A percentile compares a stretch with the other conserved stretches of the same genome.
Evolutionary conservation across 2,888 invertebrate species (phyloP).

Genomic region (Andrena praecox): DNA sequence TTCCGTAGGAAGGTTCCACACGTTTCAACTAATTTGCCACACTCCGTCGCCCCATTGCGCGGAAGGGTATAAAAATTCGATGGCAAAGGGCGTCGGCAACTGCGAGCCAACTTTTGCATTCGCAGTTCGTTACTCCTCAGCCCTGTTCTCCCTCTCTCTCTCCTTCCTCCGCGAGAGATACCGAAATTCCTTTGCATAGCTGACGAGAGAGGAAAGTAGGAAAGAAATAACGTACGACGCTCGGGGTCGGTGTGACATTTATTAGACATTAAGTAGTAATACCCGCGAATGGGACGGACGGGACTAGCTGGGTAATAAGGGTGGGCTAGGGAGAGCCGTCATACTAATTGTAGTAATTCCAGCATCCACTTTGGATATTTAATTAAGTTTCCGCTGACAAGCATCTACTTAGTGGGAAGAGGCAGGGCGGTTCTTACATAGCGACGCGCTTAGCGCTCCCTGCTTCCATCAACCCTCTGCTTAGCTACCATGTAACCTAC

Average conservation of each 20-base stretch:
- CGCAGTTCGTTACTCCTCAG: slow-evolving; percentile 44
- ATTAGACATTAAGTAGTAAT: slow-evolving; percentile 85
- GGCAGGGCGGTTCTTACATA: slow-evolving; percentile 67
- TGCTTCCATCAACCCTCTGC: slow-evolving; percentile 61
- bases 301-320: slow-evolving; percentile 77
- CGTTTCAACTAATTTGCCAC: slow-evolving; percentile 58
- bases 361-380: slow-evolving; percentile 84
- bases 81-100: slow-evolving; percentile 49
- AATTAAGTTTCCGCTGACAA: slow-evolving; percentile 85
- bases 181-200: slow-evolving; percentile 58
- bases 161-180: slow-evolving; percentile 12
- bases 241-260: slow-evolving; percentile 80
- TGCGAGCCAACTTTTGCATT: slow-evolving; percentile 63
- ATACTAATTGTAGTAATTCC: slow-evolving; percentile 85
- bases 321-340: slow-evolving; percentile 79
- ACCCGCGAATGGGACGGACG: slow-evolving; percentile 80
- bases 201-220: slow-evolving; percentile 55
- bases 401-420: slow-evolving; percentile 79
- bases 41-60: neutral
- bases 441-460: slow-evolving; percentile 61
- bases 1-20: slow-evolving; percentile 31
- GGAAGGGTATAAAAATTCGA: slow-evolving; percentile 39
- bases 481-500: slow-evolving; percentile 69
- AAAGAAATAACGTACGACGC: slow-evolving; percentile 73
- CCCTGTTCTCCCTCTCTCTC: neutral